Evolutionary conservation across 2,113 vertebrate species (phyloP).

Genomic region (Poecile atricapillus): DNA sequence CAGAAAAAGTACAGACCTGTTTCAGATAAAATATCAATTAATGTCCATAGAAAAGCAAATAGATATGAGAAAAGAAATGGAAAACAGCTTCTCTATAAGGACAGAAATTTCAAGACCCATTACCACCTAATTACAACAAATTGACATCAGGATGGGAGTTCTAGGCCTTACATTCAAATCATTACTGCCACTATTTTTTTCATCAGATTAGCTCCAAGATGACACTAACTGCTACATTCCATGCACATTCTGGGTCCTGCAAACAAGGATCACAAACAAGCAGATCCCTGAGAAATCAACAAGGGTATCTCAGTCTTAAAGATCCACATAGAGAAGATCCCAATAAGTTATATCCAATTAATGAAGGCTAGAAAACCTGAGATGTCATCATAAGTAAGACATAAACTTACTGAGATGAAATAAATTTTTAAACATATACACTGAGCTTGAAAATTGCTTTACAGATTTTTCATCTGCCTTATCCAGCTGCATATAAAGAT

Average conservation of each 20-base stretch:
- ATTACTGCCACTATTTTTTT: neutral
- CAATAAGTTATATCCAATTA: neutral
- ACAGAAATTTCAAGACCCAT: neutral
- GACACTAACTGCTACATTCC: neutral
- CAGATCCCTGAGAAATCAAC: neutral
- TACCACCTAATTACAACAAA: neutral
- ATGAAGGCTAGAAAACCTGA: neutral
- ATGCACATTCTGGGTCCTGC: fast-evolving
- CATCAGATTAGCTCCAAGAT: neutral
- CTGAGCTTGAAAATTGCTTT: neutral
- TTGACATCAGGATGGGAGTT: neutral
- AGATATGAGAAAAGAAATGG: neutral
- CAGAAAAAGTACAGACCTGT: neutral
- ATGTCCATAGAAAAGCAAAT: neutral
- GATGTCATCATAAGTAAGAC: neutral
- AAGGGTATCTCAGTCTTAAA: neutral
- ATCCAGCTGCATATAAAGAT: conserved; percentile 5
- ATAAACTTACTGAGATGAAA: neutral
- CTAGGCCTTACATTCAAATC: neutral
- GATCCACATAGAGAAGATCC: neutral
- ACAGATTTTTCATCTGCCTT: neutral
- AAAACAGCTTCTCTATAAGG: neutral
- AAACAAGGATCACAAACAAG: neutral
- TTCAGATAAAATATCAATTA: neutral
- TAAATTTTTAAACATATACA: neutral